phyloP scores from a whole-genome alignment of 1,140 invertebrate species.

The Atta colombica region DNA sequence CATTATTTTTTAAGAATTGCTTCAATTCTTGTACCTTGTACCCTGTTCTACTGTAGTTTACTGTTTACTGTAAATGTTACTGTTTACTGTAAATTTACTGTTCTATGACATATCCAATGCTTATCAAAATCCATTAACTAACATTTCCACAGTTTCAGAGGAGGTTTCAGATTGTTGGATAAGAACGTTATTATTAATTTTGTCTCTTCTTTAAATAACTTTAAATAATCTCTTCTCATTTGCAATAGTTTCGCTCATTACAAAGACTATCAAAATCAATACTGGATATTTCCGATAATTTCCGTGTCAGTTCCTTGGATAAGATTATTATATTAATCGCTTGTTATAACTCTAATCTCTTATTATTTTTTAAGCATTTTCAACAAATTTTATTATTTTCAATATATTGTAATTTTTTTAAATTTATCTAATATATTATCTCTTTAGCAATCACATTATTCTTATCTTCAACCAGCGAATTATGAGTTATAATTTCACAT shows the following conservation, averaged over 20 bases:
- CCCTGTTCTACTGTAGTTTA: too few relatives aligned
- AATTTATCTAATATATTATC: neutral
- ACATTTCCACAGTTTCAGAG: too few relatives aligned
- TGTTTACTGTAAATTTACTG: too few relatives aligned
- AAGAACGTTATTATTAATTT: neutral
- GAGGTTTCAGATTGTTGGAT: neutral
- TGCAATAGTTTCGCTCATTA: neutral
- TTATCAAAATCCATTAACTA: too few relatives aligned
- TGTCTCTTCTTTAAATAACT: too few relatives aligned
- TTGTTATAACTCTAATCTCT: neutral
- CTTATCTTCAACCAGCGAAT: neutral
- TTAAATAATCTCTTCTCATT: neutral
- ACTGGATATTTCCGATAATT: too few relatives aligned
- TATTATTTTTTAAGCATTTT: neutral
- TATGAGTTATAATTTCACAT: neutral
- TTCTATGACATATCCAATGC: too few relatives aligned
- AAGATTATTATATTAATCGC: neutral
- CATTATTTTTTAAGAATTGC: too few relatives aligned
- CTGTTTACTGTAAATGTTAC: too few relatives aligned
- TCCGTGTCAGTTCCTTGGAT: neutral
- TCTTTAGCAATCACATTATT: neutral
- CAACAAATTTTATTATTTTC: neutral
- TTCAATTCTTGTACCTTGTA: too few relatives aligned
- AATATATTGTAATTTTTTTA: neutral
- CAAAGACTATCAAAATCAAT: too few relatives aligned